Base-by-base conservation (phyloP, 2,888 invertebrate species). In the Drosophila borealis region DNA sequence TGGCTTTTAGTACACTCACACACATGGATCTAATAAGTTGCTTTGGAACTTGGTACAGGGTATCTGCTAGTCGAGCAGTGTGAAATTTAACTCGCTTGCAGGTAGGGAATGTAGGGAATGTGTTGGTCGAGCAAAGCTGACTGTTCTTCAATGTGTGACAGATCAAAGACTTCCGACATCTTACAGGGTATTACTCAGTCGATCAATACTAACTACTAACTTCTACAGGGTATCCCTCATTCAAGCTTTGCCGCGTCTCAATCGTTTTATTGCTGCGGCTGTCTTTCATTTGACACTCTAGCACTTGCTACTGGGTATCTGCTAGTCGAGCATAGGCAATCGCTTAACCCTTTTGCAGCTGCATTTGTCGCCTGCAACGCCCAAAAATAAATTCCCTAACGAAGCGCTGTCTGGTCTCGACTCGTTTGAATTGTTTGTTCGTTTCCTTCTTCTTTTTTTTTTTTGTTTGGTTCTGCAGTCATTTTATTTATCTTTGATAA, bases 401-500 rank as follows among this genome's bases (percentile, higher is more conserved):
- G 60, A 49, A 74, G 50, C 59, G 25, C 45, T 67, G 48, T 45
- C 69, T 69, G 59, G 65, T 70, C 48, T 60, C 45, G 41, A 21
- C 41, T 25, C 45, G 45, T 56, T 74, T 74, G 54, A 44, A 39
- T 21, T 74, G 49, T 59, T 55, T 59, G 54, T 41, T 29, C 29
- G 29, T 0, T 41, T 41, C 17, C 4, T 13, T 36, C 13, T 13
- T 34, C 4, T 11, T 45, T 66, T 11, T 34, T 45, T 66, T 45
- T 55, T 11, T 56, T 50, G 37, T 64, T 61, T 45, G 62, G 55
- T 70, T 72, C 71, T 64, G 56, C 68, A 67, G 70, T 55, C 82
- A 78, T 86, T 88, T 82, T 83, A 83, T 83, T 83, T 83, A 83
- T 83, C 88, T 88, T 85, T 86, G 88, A 80, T 88, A 83, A 88